Evolutionary conservation across 2,888 invertebrate genomes (phyloP), one percentile per base, ranked within the genome.

Genomic region (Spatulosminthurus flaviceps): DNA sequence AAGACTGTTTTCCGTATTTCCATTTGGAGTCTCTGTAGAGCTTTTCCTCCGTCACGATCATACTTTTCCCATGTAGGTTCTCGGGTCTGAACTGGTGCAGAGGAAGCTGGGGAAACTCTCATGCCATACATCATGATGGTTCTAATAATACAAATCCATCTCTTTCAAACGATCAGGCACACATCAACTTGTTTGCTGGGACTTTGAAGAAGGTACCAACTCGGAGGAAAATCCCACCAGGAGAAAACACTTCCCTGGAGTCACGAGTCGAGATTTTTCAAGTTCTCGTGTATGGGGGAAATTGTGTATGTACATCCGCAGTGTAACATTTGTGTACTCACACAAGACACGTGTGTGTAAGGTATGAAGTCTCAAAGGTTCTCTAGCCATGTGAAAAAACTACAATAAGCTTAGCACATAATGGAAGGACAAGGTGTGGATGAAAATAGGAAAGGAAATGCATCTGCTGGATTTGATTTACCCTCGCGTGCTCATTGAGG

Each of bases 381-480:
- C 34, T 4, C 9, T 34, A 9, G 5, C 34, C 34, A 34, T 7
- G 34, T 34, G 34, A 34, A 34, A 34, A 34, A 34, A 34, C 34
- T 34, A 34, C 34, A 34, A 34, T 34, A 19, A n/a, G 51, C 51
- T 51, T 51, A 51, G 16, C 11, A n/a, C n/a, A 67, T n/a, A 67
- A 29, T 28, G 29, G 67, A n/a, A 67, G 28, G 67, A 29, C 26
- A 67, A 67, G 67, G 67, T 67, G 67, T 67, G 67, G 29, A 67
- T 28, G 67, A 67, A 29, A 67, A 28, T 67, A 29, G 29, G 67
- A 67, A n/a, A 67, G 67, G 29, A 26, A 28, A 67, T 67, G 29
- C 28, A 26, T 26, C 26, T 26, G 29, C 29, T 67, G 19, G 71
- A 72, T 72, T 72, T 72, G 43, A 72, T 72, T 72, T 72, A 72